Conservation (phyloP, 2,888 invertebrate genomes). For the Mactromeris polynyma region DNA sequence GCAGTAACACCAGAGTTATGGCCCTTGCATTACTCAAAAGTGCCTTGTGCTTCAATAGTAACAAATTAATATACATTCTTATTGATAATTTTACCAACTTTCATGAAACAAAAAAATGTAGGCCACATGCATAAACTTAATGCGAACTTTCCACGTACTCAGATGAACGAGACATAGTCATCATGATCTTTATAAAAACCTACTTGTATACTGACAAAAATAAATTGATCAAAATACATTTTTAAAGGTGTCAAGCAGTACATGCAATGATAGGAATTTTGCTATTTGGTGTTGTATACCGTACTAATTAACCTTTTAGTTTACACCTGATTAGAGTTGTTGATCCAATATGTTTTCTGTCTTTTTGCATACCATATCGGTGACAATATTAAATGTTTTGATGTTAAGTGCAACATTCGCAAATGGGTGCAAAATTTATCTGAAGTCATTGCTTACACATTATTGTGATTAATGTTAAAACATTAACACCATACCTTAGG, state of each 20-base stretch:
- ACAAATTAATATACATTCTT: too few species aligned
- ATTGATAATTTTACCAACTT: too few species aligned
- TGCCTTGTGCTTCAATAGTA: too few species aligned
- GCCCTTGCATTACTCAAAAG: too few species aligned
- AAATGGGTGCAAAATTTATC: background rate
- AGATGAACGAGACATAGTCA: too few species aligned
- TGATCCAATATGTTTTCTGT: slow-evolving; percentile 3
- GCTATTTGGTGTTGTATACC: background rate
- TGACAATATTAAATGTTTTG: slow-evolving; percentile 1
- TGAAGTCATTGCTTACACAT: background rate
- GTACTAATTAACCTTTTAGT: background rate
- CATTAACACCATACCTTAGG: background rate
- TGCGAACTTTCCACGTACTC: too few species aligned
- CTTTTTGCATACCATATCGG: background rate
- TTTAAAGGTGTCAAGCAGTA: background rate
- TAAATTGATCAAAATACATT: background rate
- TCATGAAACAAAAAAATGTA: too few species aligned
- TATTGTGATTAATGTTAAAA: background rate
- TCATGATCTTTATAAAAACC: background rate
- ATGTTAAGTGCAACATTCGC: background rate
- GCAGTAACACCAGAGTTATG: too few species aligned
- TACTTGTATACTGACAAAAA: background rate
- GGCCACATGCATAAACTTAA: too few species aligned
- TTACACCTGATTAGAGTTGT: background rate
- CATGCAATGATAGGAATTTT: background rate